Base-by-base conservation (phyloP, 2,113 vertebrate species). In the Climacteris rufus region DNA sequence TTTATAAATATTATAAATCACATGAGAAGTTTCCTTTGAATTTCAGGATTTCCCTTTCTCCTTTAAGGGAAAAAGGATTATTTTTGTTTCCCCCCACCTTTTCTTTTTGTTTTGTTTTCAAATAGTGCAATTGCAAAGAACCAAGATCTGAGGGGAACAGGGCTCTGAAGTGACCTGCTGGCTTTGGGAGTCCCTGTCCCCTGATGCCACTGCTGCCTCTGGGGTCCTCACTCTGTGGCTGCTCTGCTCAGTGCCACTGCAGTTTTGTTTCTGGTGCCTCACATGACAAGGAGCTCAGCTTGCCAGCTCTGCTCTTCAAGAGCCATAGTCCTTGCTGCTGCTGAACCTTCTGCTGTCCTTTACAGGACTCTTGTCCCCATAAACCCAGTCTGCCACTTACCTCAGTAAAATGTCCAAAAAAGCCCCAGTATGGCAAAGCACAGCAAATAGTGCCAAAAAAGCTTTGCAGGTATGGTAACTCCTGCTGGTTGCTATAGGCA, bases 31-130 rank as follows among this genome's bases (percentile, higher is more conserved):
- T 95, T 89, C 76, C 83, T 93, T 89, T 90, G 83, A 90, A 92
- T 92, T 49, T 93, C 83, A 93, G 90, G 92, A 91, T 93, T 96
- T 94, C 91, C 83, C 71, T 83, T 94, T 95, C 47, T 92, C 66
- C 39, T 86, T 66, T 60, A 49, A 77, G 22, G 90, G 82, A 76
- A 82, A 56, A 82, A 60, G 8, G 15, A 42, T 52, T 83, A 7
- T 18, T 79, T 83, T 87, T 37, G 2, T 69, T 72, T 63, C 22
- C 75, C n/a, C n/a, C n/a, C n/a, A n/a, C n/a, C 17, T 1, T 11
- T 81, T 76, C 45, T 23, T 47, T 71, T 50, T 76, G 2, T 69
- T 70, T 63, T 37, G 28, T 77, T 71, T 61, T 30, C 49, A 56
- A 31, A 25, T 11, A 30, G 12, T 37, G 11, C 21, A 25, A 16